phyloP scores from a whole-genome alignment of 2,888 invertebrate species.

The Tenodera sinensis region DNA sequence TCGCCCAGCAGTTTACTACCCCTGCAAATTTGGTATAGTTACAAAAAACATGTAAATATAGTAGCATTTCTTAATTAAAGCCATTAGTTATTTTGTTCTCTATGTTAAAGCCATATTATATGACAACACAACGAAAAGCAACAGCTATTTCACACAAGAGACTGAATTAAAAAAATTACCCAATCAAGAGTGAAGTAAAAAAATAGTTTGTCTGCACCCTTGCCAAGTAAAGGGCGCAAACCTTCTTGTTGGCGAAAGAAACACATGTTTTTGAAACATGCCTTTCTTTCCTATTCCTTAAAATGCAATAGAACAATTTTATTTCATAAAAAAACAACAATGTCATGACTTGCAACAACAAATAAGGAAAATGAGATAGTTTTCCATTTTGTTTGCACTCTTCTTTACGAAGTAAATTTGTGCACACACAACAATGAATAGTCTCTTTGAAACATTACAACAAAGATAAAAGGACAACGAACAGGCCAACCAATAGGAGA shows the following conservation, averaged over 20 bases:
- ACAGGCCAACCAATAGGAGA: background rate
- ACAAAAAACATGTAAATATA: conserved; percentile 27
- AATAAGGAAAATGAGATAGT: background rate
- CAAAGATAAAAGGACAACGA: conserved; percentile 20
- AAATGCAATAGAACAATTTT: background rate
- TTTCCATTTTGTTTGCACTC: background rate
- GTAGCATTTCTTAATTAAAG: conserved; percentile 36
- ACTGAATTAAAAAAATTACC: conserved; percentile 3
- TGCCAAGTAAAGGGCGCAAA: background rate
- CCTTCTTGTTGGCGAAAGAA: conserved; percentile 42
- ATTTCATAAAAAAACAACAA: background rate
- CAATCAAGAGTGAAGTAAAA: conserved; percentile 25
- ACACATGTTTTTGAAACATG: conserved; percentile 39
- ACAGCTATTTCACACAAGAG: conserved; percentile 21
- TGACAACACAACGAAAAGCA: conserved; percentile 26
- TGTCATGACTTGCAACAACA: background rate
- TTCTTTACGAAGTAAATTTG: background rate
- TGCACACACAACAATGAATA: conserved; percentile 10
- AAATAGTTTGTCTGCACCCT: conserved; percentile 24
- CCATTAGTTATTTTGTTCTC: conserved; percentile 35
- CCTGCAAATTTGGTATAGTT: conserved; percentile 16
- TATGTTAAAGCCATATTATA: conserved; percentile 29
- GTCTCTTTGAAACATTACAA: background rate
- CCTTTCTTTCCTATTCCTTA: background rate
- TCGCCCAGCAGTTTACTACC: background rate